These are phyloP conservation scores for Arbacia lixula DNA, from an alignment of 53 echinoderm and acorn worm species.

Conservation along the genomic window DNA sequence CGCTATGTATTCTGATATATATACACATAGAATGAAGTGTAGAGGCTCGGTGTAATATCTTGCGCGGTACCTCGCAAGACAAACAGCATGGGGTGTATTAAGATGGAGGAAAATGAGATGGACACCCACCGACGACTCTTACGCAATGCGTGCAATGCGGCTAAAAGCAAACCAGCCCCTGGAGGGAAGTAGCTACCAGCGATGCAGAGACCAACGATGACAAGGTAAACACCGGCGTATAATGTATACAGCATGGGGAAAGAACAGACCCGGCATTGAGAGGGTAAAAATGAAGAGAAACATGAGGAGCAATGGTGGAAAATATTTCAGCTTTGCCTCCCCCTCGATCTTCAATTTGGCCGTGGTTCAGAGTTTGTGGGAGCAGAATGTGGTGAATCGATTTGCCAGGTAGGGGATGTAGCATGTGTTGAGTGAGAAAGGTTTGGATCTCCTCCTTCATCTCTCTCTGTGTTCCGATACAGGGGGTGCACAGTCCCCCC, in stretches of 20 bases:
- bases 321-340: constrained; percentile 29
- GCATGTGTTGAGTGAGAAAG: too few species aligned
- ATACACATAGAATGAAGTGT: too few species aligned
- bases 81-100: constrained; percentile 15
- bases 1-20: too few species aligned
- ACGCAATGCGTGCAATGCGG: constrained; percentile 39
- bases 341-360: too few species aligned
- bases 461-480: too few species aligned
- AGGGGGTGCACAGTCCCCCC: too few species aligned
- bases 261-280: constrained; percentile 32
- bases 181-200: neutral
- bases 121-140: constrained; percentile 23
- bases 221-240: neutral
- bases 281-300: neutral
- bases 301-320: constrained; percentile 19
- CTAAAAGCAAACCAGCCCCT: constrained; percentile 15
- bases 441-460: too few species aligned
- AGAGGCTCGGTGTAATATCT: too few species aligned
- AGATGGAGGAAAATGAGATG: neutral
- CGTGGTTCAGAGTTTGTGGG: too few species aligned
- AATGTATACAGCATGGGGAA: constrained; percentile 29
- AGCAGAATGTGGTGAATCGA: too few species aligned
- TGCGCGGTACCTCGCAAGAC: neutral
- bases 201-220: neutral
- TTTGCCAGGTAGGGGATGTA: too few species aligned